A percentile compares a stretch with the other conserved stretches of the same genome.
Evolutionary conservation across 2,888 invertebrate species (phyloP).

Genomic region (Oeneis ivallda): DNA sequence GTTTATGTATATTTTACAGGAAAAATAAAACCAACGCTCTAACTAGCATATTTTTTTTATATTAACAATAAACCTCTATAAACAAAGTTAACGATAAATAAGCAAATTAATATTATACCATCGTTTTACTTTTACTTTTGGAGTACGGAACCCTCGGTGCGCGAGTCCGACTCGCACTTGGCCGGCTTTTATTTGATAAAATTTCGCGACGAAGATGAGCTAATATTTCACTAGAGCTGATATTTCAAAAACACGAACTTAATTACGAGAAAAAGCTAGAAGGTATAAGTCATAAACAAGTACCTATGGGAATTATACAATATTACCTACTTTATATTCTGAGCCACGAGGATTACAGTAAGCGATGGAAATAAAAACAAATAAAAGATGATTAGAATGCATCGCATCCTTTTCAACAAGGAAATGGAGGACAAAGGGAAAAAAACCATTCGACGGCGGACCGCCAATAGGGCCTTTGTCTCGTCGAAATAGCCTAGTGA

Average conservation of each 20-base stretch:
- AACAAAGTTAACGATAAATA: too few species aligned
- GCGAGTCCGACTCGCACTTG: too few species aligned
- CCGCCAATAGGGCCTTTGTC: conserved; percentile 69
- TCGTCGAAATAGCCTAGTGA: conserved; percentile 52
- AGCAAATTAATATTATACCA: too few species aligned
- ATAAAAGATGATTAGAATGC: conserved; percentile 63
- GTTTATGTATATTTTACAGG: too few species aligned
- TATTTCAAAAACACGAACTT: background rate
- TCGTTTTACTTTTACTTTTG: too few species aligned
- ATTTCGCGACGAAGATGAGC: background rate
- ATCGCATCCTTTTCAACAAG: conserved; percentile 66
- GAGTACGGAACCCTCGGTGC: too few species aligned
- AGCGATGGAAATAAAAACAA: conserved; percentile 53
- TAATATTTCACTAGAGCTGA: background rate
- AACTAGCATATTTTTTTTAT: too few species aligned
- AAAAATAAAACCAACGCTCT: too few species aligned
- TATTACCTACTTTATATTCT: conserved; percentile 45
- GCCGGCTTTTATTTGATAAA: too few species aligned
- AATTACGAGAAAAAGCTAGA: background rate
- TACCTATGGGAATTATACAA: conserved; percentile 32
- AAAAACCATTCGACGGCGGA: conserved; percentile 59
- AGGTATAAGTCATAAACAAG: background rate
- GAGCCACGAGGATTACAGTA: conserved; percentile 39
- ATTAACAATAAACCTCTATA: too few species aligned
- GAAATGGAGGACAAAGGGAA: conserved; percentile 60